These are phyloP conservation scores for Phaedon cochleariae DNA, from an alignment of 2,888 invertebrate species.

Conservation along the genomic window DNA sequence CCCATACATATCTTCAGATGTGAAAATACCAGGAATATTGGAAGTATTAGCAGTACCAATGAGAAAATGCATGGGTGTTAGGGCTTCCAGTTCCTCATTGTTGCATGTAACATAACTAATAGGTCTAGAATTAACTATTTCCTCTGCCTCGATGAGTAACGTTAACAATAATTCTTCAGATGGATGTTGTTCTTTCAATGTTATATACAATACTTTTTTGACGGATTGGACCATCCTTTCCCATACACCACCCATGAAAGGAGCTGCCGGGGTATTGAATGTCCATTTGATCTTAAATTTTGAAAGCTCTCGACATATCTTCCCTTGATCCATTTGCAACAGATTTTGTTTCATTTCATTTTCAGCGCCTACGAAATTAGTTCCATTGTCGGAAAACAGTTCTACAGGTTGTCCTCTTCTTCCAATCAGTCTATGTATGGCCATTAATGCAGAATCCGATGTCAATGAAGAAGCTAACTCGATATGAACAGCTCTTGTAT, in stretches of 20 bases:
- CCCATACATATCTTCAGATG: background rate
- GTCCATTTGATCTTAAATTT: background rate
- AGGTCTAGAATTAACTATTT: background rate
- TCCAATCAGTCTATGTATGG: slow-evolving; percentile 12
- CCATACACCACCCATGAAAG: background rate
- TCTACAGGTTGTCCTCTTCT: slow-evolving; percentile 14
- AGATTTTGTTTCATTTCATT: background rate
- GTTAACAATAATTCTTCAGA: background rate
- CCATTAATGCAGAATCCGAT: background rate
- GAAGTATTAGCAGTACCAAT: background rate
- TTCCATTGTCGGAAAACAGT: slow-evolving; percentile 20
- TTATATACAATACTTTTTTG: background rate
- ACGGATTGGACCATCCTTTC: background rate
- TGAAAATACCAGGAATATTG: background rate
- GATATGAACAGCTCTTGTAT: slow-evolving; percentile 24
- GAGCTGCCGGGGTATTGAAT: background rate
- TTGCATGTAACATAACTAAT: background rate
- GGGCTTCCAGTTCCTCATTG: background rate
- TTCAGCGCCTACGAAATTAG: slow-evolving; percentile 26
- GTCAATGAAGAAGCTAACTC: slow-evolving; percentile 16
- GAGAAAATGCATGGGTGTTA: background rate
- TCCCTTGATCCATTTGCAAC: background rate
- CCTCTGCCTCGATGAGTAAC: background rate
- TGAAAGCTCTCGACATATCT: background rate
- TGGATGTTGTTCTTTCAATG: background rate